A percentile compares a stretch with the other conserved stretches of the same genome.
Evolutionary conservation across 2,888 invertebrate genomes (phyloP).

Genomic region (Drosophila meridiana): DNA sequence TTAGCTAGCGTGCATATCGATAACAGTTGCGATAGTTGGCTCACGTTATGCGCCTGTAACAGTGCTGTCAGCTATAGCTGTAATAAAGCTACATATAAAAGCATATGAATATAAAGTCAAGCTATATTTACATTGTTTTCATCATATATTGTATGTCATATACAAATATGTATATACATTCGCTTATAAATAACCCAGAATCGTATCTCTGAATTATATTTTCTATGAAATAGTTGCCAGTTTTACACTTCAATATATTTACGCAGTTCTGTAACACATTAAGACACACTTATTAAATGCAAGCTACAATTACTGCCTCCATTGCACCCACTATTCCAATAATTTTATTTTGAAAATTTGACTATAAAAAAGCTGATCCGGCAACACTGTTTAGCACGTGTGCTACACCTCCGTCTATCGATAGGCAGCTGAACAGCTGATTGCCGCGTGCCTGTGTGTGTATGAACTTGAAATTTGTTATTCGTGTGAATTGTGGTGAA

Average conservation of each 20-base stretch:
- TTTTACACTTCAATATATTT: not conserved
- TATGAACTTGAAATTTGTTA: conserved; percentile 49
- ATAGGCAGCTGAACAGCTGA: conserved; percentile 45
- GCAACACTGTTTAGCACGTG: conserved; percentile 14
- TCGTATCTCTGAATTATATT: not conserved
- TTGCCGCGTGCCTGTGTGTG: conserved; percentile 2
- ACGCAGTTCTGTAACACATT: not conserved
- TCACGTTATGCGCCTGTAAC: not conserved
- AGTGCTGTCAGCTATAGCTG: not conserved
- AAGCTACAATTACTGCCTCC: not conserved
- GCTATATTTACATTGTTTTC: too few relatives aligned
- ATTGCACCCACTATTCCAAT: not conserved
- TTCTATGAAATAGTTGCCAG: not conserved
- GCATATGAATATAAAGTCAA: too few relatives aligned
- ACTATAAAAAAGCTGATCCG: not conserved
- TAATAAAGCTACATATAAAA: not conserved
- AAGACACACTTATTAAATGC: not conserved
- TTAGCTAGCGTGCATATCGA: not conserved
- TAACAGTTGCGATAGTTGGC: conserved; percentile 12
- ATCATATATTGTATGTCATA: too few relatives aligned
- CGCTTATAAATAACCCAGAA: too few relatives aligned
- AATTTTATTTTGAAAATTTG: not conserved
- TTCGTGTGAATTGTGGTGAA: conserved; percentile 47
- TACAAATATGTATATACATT: not conserved
- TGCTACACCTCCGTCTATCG: conserved; percentile 32